Evolutionary conservation across 2,113 vertebrate species (phyloP).

Genomic region (Phoenicopterus ruber): DNA sequence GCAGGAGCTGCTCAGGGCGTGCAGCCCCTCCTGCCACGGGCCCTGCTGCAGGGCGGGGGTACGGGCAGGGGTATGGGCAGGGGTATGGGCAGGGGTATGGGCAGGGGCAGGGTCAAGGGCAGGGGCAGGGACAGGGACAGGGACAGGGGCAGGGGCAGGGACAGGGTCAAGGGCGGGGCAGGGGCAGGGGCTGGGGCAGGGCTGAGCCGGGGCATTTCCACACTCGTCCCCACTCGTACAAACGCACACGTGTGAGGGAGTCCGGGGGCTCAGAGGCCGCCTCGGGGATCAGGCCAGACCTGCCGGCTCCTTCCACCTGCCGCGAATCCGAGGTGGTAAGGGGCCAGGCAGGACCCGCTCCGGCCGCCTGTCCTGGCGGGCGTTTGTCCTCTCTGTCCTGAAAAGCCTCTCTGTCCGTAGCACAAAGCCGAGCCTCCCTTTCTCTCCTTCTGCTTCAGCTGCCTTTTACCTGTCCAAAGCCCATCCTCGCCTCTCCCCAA

Average conservation of each 20-base stretch:
- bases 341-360: background rate
- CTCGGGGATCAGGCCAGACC: background rate
- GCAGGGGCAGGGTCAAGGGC: too few relatives aligned
- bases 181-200: background rate
- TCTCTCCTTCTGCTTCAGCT: background rate
- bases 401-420: background rate
- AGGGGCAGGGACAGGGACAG: too few relatives aligned
- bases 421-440: background rate
- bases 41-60: background rate
- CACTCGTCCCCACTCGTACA: too few relatives aligned
- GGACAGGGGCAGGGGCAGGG: background rate
- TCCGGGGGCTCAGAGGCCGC: background rate
- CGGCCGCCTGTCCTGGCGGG: background rate
- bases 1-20: background rate
- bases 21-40: background rate
- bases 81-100: background rate
- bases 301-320: background rate
- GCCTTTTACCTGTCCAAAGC: background rate
- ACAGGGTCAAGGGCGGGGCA: background rate
- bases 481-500: background rate
- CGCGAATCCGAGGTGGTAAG: fast-evolving
- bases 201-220: background rate
- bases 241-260: background rate
- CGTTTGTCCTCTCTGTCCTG: background rate
- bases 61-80: background rate